Evolutionary conservation across 23 tunicate genomes (phyloP), one percentile per base, ranked within the genome.

Genomic region (Corella eumyota): DNA sequence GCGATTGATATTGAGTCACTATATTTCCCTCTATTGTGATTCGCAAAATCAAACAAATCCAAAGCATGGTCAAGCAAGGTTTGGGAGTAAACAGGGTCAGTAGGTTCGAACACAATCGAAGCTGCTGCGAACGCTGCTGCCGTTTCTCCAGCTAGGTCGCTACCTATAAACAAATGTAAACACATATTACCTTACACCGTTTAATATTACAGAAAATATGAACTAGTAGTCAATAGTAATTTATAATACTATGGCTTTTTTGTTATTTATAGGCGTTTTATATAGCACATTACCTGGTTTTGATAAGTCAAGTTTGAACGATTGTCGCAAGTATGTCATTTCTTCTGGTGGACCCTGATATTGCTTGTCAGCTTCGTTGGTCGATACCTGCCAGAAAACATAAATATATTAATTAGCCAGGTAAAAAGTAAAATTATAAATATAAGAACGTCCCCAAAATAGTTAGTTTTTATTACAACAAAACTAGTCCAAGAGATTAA

Each of bases 71-170:
- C 0, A 17, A 70, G 66, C 13, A 79, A 53, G 2, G 34, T 32
- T 7, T 72, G 56, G 11, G 96, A 61, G 36, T 78, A 88, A 9
- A 32, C 71, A 2, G 59, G 60, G 37, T 70, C 72, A 0, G 81
- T 65, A n/a, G 75, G 67, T 29, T 60, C 13, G 52, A 88, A 88
- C 17, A 88, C 88, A 35, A 88, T 79, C 5, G 88, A 72, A 17
- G 88, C 96, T 44, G 96, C 70, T 0, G 96, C 90, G 56, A 88
- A 47, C 0, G 96, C 90, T 11, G 96, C 96, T 34, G 96, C 80
- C 7, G 88, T 72, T 37, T 88, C 96, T 3, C 63, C 81, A 6
- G 82, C 76, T 58, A 88, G 40, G 44, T 88, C 96, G 19, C 67
- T 60, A n/a, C 96, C 96, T 79, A 28, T 26, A 20, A 19, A 28